A percentile compares a stretch with the other conserved stretches of the same genome.
phyloP scores from a whole-genome alignment of 2,888 invertebrate genomes.

The Drosophila picticornis region DNA sequence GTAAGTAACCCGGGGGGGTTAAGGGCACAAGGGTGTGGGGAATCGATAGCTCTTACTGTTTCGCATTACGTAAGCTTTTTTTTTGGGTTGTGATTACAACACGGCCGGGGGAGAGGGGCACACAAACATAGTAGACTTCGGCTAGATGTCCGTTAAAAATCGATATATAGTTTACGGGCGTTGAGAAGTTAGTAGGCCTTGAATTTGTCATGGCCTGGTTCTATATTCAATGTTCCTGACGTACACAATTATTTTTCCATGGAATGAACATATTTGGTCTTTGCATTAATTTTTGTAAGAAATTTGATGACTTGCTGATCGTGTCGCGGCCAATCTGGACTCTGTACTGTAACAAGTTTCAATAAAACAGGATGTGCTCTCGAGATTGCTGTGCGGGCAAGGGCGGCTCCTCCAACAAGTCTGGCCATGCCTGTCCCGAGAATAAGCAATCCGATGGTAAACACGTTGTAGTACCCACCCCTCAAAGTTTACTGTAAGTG shows the following conservation, averaged over 20 bases:
- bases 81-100: conserved; percentile 11
- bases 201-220: conserved; percentile 11
- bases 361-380: conserved; percentile 57
- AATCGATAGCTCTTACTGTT: conserved; percentile 27
- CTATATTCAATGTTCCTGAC: not conserved
- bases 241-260: conserved; percentile 1
- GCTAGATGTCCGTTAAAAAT: conserved; percentile 1
- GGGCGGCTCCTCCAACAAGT: conserved; percentile 26
- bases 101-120: too few species aligned
- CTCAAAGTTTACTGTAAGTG: conserved; percentile 71
- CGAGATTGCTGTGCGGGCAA: conserved; percentile 65
- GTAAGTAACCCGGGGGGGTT: conserved; percentile 50
- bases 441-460: conserved; percentile 28
- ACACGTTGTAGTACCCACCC: conserved; percentile 61
- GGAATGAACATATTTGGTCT: not conserved
- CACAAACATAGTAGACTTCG: not conserved
- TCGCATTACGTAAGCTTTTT: conserved; percentile 12
- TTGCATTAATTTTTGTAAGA: not conserved
- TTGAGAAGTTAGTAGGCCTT: conserved; percentile 27
- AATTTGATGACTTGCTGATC: not conserved
- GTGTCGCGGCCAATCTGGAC: not conserved
- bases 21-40: conserved; percentile 22
- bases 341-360: conserved; percentile 5
- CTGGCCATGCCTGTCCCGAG: conserved; percentile 50
- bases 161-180: conserved; percentile 6